phyloP scores from a whole-genome alignment of 2,797 vertebrate species.

The Pangasius sanitwongsei region DNA sequence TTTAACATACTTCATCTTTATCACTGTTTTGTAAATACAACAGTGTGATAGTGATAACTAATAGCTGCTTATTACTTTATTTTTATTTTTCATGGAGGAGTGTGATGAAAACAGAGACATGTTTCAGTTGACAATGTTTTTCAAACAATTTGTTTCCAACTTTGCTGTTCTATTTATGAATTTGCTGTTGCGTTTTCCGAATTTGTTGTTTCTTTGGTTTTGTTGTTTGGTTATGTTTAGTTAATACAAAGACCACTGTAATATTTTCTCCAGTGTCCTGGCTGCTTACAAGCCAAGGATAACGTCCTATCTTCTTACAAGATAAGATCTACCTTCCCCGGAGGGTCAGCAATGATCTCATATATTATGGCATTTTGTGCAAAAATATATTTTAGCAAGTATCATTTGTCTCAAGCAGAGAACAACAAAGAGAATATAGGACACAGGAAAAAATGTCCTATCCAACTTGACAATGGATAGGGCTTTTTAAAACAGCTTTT shows the following conservation, averaged over 20 bases:
- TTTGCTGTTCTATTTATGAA: not conserved
- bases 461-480: slow-evolving; percentile 23
- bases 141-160: not conserved
- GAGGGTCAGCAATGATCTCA: slow-evolving; percentile 6
- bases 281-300: not conserved
- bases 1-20: not conserved
- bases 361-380: slow-evolving; percentile 8
- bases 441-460: not conserved
- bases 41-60: not conserved
- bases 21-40: not conserved
- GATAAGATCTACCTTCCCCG: slow-evolving; percentile 37
- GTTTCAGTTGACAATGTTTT: not conserved
- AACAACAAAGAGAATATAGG: slow-evolving; percentile 3
- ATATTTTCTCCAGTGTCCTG: not conserved
- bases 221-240: not conserved
- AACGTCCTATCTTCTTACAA: slow-evolving; percentile 36
- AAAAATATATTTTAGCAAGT: slow-evolving; percentile 24
- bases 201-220: not conserved
- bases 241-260: not conserved
- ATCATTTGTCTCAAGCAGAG: slow-evolving; percentile 5
- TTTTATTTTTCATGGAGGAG: not conserved
- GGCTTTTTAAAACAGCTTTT: slow-evolving; percentile 6
- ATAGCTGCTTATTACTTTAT: not conserved
- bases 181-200: not conserved
- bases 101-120: not conserved